Conservation (phyloP, 2,888 invertebrate species). For the Zele albiditarsus region DNA sequence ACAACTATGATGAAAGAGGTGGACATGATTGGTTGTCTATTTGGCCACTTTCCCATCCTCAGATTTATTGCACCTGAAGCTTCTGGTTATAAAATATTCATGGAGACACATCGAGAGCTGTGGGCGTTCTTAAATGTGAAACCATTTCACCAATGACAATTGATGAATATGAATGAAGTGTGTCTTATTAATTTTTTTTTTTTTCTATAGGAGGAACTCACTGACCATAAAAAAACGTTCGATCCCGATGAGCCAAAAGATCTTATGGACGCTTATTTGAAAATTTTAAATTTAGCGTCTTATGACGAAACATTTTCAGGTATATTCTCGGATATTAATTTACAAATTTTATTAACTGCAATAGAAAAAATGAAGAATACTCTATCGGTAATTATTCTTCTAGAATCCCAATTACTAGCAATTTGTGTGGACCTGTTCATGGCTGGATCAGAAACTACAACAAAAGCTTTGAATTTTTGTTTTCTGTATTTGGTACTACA, state of each 20-base stretch:
- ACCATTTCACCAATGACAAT: background rate
- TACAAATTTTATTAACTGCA: constrained; percentile 3
- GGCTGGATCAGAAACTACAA: constrained; percentile 91
- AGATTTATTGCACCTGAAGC: constrained; percentile 81
- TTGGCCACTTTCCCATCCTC: constrained; percentile 86
- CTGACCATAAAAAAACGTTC: constrained; percentile 80
- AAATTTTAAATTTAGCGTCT: constrained; percentile 78
- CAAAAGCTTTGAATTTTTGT: constrained; percentile 84
- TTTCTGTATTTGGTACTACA: constrained; percentile 83
- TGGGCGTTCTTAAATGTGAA: constrained; percentile 80
- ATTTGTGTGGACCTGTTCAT: constrained; percentile 90
- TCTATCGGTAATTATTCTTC: constrained; percentile 67
- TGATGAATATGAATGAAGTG: background rate
- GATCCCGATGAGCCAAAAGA: constrained; percentile 80
- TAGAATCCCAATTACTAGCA: constrained; percentile 84
- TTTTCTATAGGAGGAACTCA: constrained; percentile 77
- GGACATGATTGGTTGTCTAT: constrained; percentile 87
- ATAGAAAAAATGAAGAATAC: constrained; percentile 2
- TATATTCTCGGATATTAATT: constrained; percentile 42
- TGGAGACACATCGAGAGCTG: constrained; percentile 81
- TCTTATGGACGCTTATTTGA: constrained; percentile 87
- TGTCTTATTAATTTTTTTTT: constrained; percentile 18
- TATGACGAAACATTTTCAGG: constrained; percentile 73
- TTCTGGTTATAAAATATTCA: constrained; percentile 85
- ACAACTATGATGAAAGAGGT: constrained; percentile 82